Evolutionary conservation across 1,140 invertebrate genomes (phyloP).

Genomic region (Cydia pomonella): DNA sequence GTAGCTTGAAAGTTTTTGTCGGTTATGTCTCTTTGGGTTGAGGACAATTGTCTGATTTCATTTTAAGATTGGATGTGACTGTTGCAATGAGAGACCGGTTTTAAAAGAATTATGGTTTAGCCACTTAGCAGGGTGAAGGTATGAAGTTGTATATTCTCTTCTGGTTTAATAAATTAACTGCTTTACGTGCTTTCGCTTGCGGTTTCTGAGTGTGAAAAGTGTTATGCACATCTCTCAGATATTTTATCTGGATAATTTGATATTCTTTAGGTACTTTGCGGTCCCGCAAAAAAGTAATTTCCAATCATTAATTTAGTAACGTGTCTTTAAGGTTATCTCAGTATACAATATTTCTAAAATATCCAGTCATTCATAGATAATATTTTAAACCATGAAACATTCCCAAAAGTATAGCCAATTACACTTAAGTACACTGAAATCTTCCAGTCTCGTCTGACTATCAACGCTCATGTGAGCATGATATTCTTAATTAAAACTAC

Average conservation of each 20-base stretch:
- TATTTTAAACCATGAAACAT: too few species aligned
- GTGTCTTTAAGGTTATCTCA: too few species aligned
- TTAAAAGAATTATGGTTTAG: constrained; percentile 14
- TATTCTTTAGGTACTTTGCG: neutral
- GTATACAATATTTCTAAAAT: too few species aligned
- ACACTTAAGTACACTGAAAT: too few species aligned
- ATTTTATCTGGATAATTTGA: neutral
- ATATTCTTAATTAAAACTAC: too few species aligned
- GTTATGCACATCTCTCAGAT: neutral
- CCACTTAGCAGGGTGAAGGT: neutral
- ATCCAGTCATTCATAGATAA: too few species aligned
- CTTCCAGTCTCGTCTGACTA: too few species aligned
- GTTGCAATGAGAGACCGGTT: neutral
- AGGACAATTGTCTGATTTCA: neutral
- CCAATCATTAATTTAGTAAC: too few species aligned
- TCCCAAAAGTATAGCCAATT: too few species aligned
- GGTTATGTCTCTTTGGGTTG: neutral
- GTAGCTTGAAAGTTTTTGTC: neutral
- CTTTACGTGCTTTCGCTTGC: neutral
- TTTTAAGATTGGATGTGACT: constrained; percentile 17
- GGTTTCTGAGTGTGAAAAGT: neutral
- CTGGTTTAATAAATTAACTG: neutral
- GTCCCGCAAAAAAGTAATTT: too few species aligned
- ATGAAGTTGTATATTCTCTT: neutral
- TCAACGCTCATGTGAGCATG: too few species aligned